A percentile compares a stretch with the other conserved stretches of the same genome.
Evolutionary conservation across 2,888 invertebrate genomes (phyloP).

Genomic region (Clostera curtula): DNA sequence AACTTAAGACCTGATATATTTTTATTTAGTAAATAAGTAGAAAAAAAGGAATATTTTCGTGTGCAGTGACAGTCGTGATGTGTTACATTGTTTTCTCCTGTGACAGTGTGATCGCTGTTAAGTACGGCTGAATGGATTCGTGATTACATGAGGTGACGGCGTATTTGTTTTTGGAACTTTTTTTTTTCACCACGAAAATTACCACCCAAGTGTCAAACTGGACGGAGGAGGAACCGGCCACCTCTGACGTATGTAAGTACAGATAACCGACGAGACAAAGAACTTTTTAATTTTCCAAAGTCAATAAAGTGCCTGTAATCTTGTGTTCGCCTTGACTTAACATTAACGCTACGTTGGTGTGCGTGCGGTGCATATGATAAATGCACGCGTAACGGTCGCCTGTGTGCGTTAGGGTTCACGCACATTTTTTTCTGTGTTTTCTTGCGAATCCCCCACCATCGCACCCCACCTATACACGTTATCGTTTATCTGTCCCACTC

Average conservation of each 20-base stretch:
- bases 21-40: constrained; percentile 42
- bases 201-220: constrained; percentile 73
- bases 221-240: constrained; percentile 69
- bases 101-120: constrained; percentile 55
- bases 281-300: constrained; percentile 29
- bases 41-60: constrained; percentile 51
- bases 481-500: constrained; percentile 69
- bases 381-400: constrained; percentile 27
- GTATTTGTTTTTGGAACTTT: constrained; percentile 49
- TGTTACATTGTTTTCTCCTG: constrained; percentile 49
- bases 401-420: constrained; percentile 61
- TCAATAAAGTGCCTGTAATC: constrained; percentile 49
- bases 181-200: constrained; percentile 63
- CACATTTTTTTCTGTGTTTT: constrained; percentile 67
- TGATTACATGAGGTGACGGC: constrained; percentile 60
- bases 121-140: constrained; percentile 53
- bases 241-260: constrained; percentile 73
- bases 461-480: constrained; percentile 56
- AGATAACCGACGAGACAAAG: constrained; percentile 22
- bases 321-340: constrained; percentile 46
- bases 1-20: constrained; percentile 70
- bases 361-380: constrained; percentile 39
- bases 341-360: constrained; percentile 24
- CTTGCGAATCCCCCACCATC: constrained; percentile 51
- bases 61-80: constrained; percentile 57